These are phyloP conservation scores for Nomada flava DNA, from an alignment of 2,888 invertebrate species.

Conservation along the genomic window DNA sequence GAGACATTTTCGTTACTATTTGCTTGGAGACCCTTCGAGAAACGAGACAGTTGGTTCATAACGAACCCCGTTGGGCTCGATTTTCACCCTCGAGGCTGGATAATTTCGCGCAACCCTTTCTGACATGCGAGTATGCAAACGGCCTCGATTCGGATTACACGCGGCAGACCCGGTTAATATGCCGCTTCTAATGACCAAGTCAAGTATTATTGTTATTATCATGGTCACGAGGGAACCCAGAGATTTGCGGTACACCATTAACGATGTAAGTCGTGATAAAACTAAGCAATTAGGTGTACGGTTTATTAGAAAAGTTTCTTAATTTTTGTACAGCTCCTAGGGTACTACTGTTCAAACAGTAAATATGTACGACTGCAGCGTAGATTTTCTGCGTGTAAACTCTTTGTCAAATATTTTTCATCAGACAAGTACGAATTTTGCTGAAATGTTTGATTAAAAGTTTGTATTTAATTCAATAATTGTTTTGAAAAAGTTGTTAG, in stretches of 20 bases:
- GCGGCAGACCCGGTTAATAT: conserved; percentile 54
- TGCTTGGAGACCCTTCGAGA: not conserved
- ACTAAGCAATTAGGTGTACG: conserved; percentile 43
- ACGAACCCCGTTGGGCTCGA: not conserved
- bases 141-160: conserved; percentile 53
- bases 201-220: conserved; percentile 65
- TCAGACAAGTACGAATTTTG: too few species aligned
- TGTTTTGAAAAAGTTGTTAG: too few species aligned
- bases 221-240: conserved; percentile 48
- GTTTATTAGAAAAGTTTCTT: conserved; percentile 35
- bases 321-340: conserved; percentile 5
- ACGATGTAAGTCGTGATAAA: conserved; percentile 30
- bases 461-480: too few species aligned
- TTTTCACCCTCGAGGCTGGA: not conserved
- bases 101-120: conserved; percentile 28
- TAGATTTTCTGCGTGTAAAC: too few species aligned
- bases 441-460: too few species aligned
- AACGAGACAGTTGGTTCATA: not conserved
- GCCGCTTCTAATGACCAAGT: conserved; percentile 51
- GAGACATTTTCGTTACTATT: too few species aligned
- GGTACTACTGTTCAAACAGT: not conserved
- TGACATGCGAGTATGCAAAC: conserved; percentile 47
- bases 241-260: conserved; percentile 53
- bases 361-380: not conserved
- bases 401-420: too few species aligned